These are phyloP conservation scores for Epirrhoe alternata DNA, from an alignment of 2,888 invertebrate genomes.

Conservation along the genomic window DNA sequence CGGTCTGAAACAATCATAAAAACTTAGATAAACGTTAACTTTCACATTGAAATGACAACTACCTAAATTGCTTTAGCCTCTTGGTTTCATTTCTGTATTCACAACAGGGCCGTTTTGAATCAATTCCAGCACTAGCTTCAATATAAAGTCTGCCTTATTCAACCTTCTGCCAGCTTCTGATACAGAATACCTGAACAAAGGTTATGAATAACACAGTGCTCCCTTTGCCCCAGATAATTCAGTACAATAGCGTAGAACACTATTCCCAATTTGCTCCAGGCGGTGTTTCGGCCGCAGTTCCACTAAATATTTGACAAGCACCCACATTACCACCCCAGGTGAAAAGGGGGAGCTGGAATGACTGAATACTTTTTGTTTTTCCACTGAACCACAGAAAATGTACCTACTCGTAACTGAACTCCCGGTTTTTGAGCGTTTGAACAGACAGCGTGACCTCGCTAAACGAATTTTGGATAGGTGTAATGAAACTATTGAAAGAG, in stretches of 20 bases:
- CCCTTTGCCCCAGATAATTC: slow-evolving; percentile 4
- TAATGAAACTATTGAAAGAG: too few relatives aligned
- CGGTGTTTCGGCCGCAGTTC: slow-evolving; percentile 41
- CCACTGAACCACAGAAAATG: not conserved
- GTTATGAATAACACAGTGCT: slow-evolving; percentile 16
- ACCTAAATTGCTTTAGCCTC: too few relatives aligned
- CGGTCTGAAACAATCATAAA: too few relatives aligned
- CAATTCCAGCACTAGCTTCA: not conserved
- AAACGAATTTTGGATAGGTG: slow-evolving; percentile 6
- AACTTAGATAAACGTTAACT: too few relatives aligned
- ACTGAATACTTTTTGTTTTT: slow-evolving; percentile 6
- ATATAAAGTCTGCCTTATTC: not conserved
- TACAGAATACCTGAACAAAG: slow-evolving; percentile 5
- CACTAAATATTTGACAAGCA: slow-evolving; percentile 56
- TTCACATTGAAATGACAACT: too few relatives aligned
- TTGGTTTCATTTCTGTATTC: too few relatives aligned
- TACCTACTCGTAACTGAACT: not conserved
- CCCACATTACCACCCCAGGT: slow-evolving; percentile 10
- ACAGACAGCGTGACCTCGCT: slow-evolving; percentile 12
- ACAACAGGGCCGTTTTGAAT: not conserved
- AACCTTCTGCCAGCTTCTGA: not conserved
- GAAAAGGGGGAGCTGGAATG: slow-evolving; percentile 4
- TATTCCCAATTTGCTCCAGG: slow-evolving; percentile 51
- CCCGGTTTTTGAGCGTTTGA: slow-evolving; percentile 1
- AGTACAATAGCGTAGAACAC: slow-evolving; percentile 11